phyloP scores from a whole-genome alignment of 2,888 invertebrate genomes.

The Zaprionus bogoriensis region DNA sequence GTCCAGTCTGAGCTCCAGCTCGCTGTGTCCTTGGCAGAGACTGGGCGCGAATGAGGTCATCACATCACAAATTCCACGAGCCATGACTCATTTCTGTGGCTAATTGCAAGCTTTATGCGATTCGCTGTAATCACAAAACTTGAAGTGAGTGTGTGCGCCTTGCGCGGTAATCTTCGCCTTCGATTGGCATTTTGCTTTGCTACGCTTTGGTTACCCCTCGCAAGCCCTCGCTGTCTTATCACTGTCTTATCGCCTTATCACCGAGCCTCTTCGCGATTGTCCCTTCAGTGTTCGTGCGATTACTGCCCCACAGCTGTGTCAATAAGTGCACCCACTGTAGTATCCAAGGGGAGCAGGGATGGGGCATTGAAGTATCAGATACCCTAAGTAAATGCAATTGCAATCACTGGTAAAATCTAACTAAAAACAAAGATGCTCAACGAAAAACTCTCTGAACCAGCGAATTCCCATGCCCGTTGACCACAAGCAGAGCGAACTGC shows the following conservation, averaged over 20 bases:
- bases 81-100: constrained; percentile 43
- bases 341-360: background rate
- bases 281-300: constrained; percentile 28
- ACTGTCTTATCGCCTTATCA: constrained; percentile 49
- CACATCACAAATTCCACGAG: constrained; percentile 28
- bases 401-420: too few relatives aligned
- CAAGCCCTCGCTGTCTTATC: background rate
- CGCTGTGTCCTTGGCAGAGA: background rate
- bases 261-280: constrained; percentile 12
- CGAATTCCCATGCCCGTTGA: background rate
- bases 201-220: background rate
- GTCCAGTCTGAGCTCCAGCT: constrained; percentile 1
- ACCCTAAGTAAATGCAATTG: too few relatives aligned
- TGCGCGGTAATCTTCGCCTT: background rate
- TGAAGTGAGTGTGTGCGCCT: background rate
- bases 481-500: constrained; percentile 2
- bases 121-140: background rate
- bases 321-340: constrained; percentile 10
- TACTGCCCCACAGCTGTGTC: constrained; percentile 36
- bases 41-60: constrained; percentile 57
- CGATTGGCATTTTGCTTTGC: background rate
- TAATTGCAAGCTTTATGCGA: background rate
- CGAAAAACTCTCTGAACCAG: background rate
- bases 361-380: too few relatives aligned
- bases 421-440: background rate